phyloP scores from a whole-genome alignment of 2,797 vertebrate species.

The Pseudochaenichthys georgianus region DNA sequence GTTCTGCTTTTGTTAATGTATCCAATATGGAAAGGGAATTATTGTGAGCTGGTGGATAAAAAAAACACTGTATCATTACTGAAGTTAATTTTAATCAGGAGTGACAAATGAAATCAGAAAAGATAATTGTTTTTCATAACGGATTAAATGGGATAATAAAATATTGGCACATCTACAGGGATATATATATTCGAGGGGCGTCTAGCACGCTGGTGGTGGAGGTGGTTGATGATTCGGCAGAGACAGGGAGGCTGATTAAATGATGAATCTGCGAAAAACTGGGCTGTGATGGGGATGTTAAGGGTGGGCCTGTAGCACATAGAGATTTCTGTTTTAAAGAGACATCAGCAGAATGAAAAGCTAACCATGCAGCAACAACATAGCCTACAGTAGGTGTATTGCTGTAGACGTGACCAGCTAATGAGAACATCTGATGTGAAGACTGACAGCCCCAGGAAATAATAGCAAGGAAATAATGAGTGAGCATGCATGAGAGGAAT shows the following conservation, averaged over 20 bases:
- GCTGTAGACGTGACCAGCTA: neutral
- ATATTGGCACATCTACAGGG: neutral
- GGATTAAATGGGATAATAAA: neutral
- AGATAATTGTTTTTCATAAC: neutral
- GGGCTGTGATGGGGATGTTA: neutral
- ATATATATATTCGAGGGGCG: neutral
- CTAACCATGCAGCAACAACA: neutral
- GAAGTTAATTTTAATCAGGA: neutral
- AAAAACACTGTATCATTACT: neutral
- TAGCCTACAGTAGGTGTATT: neutral
- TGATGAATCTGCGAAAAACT: neutral
- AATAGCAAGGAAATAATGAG: neutral
- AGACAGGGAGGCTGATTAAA: neutral
- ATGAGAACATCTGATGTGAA: neutral
- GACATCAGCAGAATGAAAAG: neutral
- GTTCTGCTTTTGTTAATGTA: too few relatives aligned
- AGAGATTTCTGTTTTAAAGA: neutral
- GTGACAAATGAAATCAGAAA: neutral
- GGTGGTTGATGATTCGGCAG: neutral
- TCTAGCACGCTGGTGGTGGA: neutral
- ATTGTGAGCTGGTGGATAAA: neutral
- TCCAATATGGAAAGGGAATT: neutral
- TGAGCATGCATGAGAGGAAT: neutral
- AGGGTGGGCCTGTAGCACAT: neutral
- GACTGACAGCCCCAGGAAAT: too few relatives aligned